A percentile compares a stretch with the other conserved stretches of the same genome.
phyloP scores from a whole-genome alignment of 2,113 vertebrate genomes.

The Syrmaticus mikado region DNA sequence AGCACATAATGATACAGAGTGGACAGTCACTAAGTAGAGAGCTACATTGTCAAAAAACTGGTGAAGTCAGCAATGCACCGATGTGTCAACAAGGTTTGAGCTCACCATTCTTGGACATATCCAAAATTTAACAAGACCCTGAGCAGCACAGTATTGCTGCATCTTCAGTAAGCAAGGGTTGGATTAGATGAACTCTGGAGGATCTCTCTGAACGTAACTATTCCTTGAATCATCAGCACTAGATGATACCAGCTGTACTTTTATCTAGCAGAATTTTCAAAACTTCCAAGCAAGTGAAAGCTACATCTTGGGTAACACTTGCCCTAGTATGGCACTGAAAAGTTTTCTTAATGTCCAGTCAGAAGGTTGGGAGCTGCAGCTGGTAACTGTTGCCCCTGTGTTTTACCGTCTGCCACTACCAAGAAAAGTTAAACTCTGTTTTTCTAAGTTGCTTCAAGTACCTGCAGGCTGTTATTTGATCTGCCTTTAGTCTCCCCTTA shows the following conservation, averaged over 20 bases:
- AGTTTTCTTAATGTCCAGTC: neutral
- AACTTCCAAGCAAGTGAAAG: neutral
- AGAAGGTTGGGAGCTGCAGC: neutral
- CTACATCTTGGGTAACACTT: neutral
- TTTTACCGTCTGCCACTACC: neutral
- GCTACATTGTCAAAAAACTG: too few species aligned
- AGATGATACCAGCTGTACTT: neutral
- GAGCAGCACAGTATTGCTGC: neutral
- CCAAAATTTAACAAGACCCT: neutral
- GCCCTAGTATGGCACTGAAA: neutral
- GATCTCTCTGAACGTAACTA: neutral
- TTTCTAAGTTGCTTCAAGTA: neutral
- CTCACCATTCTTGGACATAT: neutral
- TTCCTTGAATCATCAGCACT: neutral
- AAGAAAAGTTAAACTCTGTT: neutral
- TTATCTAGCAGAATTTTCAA: neutral
- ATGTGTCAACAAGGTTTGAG: neutral
- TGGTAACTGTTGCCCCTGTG: neutral
- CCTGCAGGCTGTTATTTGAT: neutral
- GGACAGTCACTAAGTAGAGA: neutral
- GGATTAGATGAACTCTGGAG: neutral
- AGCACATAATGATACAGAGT: neutral
- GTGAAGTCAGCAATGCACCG: too few species aligned
- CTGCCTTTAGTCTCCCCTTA: neutral
- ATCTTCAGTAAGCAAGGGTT: neutral